These are phyloP conservation scores for Pteronura brasiliensis DNA, from an alignment of 2,113 vertebrate genomes.

Conservation along the genomic window DNA sequence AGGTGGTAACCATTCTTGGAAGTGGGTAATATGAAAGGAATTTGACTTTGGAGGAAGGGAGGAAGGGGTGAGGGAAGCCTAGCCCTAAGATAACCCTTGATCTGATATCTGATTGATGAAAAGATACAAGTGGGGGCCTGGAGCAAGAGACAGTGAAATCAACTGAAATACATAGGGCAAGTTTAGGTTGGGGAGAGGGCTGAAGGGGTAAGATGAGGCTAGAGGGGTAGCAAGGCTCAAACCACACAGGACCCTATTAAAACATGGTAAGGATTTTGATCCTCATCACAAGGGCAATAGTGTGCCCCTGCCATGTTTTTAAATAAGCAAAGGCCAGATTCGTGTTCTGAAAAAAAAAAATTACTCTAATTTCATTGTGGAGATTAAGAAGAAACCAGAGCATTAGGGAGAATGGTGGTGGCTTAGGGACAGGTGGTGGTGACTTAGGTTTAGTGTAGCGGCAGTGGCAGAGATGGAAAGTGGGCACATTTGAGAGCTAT, in stretches of 20 bases:
- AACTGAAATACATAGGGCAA: not conserved
- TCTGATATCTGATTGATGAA: not conserved
- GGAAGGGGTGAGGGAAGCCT: not conserved
- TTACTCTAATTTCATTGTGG: not conserved
- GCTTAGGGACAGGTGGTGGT: not conserved
- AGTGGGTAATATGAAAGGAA: not conserved
- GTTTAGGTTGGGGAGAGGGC: not conserved
- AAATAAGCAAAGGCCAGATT: not conserved
- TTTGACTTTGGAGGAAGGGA: not conserved
- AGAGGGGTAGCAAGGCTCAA: not conserved
- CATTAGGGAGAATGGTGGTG: not conserved
- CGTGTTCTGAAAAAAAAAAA: not conserved
- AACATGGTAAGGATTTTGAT: not conserved
- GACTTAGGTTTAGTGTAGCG: not conserved
- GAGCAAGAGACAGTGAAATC: not conserved
- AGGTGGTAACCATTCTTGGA: not conserved
- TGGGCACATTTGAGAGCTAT: not conserved
- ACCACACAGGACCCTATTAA: not conserved
- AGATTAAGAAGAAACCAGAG: not conserved
- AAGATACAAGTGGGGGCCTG: accelerated
- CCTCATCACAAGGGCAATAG: not conserved
- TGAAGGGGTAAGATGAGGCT: not conserved
- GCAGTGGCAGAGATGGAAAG: not conserved
- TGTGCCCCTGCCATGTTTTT: not conserved
- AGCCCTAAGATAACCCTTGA: not conserved